Conservation (phyloP, 1,140 invertebrate species). For the Bombus waltoni region DNA sequence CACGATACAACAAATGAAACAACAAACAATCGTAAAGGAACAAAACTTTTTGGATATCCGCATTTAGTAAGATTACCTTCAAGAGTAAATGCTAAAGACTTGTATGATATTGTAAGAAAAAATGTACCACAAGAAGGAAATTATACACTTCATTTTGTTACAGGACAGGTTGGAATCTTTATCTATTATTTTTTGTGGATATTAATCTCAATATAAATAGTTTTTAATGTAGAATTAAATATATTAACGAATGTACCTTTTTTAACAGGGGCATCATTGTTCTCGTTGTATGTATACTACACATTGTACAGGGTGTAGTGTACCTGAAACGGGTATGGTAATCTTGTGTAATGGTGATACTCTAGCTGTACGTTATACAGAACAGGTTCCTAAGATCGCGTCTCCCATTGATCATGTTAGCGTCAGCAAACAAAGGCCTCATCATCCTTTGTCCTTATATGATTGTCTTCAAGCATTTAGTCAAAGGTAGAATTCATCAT, state of each 20-base stretch:
- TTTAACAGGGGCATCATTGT: conserved; percentile 85
- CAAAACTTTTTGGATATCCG: conserved; percentile 85
- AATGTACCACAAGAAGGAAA: conserved; percentile 81
- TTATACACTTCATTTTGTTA: conserved; percentile 83
- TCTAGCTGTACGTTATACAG: conserved; percentile 84
- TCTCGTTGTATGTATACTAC: conserved; percentile 85
- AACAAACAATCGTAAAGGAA: conserved; percentile 82
- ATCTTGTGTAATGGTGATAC: conserved; percentile 84
- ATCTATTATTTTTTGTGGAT: background rate
- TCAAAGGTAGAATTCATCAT: conserved; percentile 82
- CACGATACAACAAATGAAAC: conserved; percentile 82
- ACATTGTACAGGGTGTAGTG: conserved; percentile 86
- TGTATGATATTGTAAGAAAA: conserved; percentile 82
- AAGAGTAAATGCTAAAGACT: conserved; percentile 81
- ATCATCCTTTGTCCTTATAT: conserved; percentile 84
- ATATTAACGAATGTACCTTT: conserved; percentile 1
- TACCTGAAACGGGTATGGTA: conserved; percentile 82
- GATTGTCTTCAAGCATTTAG: conserved; percentile 89
- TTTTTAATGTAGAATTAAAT: background rate
- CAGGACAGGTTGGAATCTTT: conserved; percentile 79
- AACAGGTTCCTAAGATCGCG: conserved; percentile 74
- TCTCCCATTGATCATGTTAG: conserved; percentile 79
- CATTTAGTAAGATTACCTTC: conserved; percentile 85
- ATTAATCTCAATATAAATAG: too few species aligned
- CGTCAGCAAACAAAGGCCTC: conserved; percentile 80